Conservation (phyloP, 2,888 invertebrate species). For the Calameuta filiformis region DNA sequence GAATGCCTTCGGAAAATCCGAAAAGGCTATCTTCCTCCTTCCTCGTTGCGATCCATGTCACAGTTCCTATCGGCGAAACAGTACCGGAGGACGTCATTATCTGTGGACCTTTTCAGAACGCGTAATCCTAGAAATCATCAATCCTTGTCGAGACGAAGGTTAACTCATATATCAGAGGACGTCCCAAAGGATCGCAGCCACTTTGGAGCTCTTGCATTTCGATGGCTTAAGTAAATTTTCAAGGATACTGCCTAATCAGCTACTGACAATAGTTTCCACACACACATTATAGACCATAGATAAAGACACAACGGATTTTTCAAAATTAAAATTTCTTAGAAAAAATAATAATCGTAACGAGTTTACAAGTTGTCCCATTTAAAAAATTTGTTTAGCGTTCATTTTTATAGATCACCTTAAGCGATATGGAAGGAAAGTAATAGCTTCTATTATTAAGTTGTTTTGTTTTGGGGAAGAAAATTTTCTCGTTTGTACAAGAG, state of each 20-base stretch:
- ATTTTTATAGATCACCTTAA: no score
- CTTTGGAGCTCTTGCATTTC: neutral
- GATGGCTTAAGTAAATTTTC: neutral
- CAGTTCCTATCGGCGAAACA: neutral
- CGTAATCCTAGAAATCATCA: conserved; percentile 3
- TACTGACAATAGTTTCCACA: neutral
- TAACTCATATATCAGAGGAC: neutral
- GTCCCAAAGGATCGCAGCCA: neutral
- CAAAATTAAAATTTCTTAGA: neutral
- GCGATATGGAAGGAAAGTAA: no score
- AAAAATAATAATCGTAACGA: neutral
- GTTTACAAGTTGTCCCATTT: neutral
- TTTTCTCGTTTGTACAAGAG: neutral
- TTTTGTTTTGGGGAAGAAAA: no score
- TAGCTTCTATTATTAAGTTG: no score
- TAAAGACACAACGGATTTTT: neutral
- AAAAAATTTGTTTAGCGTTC: no score
- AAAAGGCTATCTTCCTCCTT: neutral
- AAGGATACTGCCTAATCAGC: neutral
- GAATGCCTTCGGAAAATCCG: neutral
- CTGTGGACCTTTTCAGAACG: neutral
- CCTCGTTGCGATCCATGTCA: neutral
- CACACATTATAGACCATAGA: neutral
- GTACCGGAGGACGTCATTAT: neutral
- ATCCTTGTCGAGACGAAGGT: conserved; percentile 1